Base-by-base conservation (phyloP, 2,113 vertebrate genomes). In the Catharus bicknelli region DNA sequence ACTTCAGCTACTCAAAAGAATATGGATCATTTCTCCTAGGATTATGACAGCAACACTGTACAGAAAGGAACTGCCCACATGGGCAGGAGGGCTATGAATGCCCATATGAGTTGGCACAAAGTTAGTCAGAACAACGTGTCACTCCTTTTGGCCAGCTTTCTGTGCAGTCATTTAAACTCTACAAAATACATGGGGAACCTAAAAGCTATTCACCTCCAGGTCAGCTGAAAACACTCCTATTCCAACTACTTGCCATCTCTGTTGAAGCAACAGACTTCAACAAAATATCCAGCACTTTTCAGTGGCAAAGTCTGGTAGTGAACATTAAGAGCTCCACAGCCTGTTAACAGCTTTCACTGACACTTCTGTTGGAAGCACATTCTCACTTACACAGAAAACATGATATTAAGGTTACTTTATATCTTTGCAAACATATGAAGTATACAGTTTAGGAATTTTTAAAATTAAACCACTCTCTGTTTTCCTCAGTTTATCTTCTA, bases 111-210 rank as follows among this genome's bases (percentile, higher is more conserved):
- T 1, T 63, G 9, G 2, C 42, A 59, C 18, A 50, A 53, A 88
- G 72, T 18, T 27, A 63, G 15, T 59, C 21, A 38, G 9, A 88
- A 57, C 5, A 83, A 51, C 8, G 22, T 9, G 5, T 4, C 50
- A 11, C 50, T 50, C 9, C 38, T 93, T 88, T 51, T 47, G 16
- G 20, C 5, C 38, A 80, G 13, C 13, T 47, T 73, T 51, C 47
- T 38, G 47, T 77, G 72, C 6, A 69, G 34, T 21, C 47, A 55
- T 67, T 69, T 70, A 38, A 83, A 38, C 9, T 64, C 42, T 18
- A 62, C 29, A 76, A 64, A 88, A 79, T 7, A 51, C 1, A 3
- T 0, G 0, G 47, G 1, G 34, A 54, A 68, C 2, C 32, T 50
- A 69, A 86, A 50, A 64, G 1, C 10, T 54, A 11, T 66, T 69